A percentile compares a stretch with the other conserved stretches of the same genome.
Evolutionary conservation across 2,888 invertebrate species (phyloP).

Genomic region (Ectemnius continuus): DNA sequence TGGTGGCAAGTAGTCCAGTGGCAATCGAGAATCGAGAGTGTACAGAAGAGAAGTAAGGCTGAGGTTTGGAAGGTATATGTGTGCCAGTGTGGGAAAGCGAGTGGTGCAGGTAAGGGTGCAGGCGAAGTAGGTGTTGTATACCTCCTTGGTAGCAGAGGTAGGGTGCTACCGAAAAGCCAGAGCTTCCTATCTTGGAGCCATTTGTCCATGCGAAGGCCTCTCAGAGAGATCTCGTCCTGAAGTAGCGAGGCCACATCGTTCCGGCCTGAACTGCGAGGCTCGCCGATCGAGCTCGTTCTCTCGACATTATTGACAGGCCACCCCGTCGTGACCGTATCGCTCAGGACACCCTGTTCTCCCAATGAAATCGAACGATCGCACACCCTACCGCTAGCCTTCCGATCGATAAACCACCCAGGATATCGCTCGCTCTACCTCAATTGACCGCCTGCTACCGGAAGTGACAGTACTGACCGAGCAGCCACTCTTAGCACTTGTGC

Average conservation of each 20-base stretch:
- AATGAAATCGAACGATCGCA: constrained; percentile 29
- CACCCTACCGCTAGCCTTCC: constrained; percentile 1
- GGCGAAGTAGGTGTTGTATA: constrained; percentile 72
- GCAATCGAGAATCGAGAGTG: no score
- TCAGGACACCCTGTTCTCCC: constrained; percentile 29
- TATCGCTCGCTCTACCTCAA: background rate
- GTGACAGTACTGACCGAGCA: background rate
- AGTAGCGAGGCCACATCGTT: constrained; percentile 28
- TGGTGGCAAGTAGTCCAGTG: no score
- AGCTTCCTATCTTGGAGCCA: constrained; percentile 94
- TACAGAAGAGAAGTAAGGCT: no score
- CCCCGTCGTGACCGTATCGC: constrained; percentile 19
- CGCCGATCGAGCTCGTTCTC: constrained; percentile 18
- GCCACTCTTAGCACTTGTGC: no score
- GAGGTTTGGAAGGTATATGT: no score
- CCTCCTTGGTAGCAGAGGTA: constrained; percentile 91
- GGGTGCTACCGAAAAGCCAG: constrained; percentile 94
- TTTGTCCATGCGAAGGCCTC: constrained; percentile 87
- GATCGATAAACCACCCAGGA: background rate
- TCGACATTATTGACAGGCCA: constrained; percentile 46
- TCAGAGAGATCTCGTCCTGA: constrained; percentile 37
- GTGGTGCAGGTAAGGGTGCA: no score
- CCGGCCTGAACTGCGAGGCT: constrained; percentile 19
- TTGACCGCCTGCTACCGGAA: background rate
- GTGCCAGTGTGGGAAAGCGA: no score